These are phyloP conservation scores for Thumatha senex DNA, from an alignment of 2,888 invertebrate genomes.

Conservation along the genomic window DNA sequence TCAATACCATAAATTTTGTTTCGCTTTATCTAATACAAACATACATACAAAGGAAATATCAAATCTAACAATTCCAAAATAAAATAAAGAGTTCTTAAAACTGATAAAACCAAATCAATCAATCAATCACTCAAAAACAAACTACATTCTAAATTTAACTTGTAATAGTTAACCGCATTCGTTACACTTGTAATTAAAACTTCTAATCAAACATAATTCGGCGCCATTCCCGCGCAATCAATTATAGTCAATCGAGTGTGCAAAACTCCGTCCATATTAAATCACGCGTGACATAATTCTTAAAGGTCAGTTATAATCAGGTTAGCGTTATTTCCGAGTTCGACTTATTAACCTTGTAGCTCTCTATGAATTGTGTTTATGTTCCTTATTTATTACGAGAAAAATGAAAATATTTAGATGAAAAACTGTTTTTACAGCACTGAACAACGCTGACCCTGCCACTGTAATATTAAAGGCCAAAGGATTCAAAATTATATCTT, in stretches of 20 bases:
- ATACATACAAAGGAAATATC: no score
- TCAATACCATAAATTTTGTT: no score
- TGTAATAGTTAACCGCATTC: neutral
- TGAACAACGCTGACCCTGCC: no score
- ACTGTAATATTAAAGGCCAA: no score
- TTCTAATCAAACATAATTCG: slow-evolving; percentile 8
- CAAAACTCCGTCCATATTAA: slow-evolving; percentile 25
- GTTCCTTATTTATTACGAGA: neutral
- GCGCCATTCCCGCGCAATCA: slow-evolving; percentile 1
- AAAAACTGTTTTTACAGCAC: no score
- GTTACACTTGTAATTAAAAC: slow-evolving; percentile 4
- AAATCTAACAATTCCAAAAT: no score
- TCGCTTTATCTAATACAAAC: no score
- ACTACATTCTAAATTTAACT: neutral
- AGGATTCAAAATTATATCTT: no score
- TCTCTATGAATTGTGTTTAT: slow-evolving; percentile 13
- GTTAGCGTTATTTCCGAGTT: slow-evolving; percentile 10
- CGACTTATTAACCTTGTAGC: slow-evolving; percentile 26
- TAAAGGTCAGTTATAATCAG: slow-evolving; percentile 31
- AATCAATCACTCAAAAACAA: neutral
- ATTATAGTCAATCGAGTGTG: slow-evolving; percentile 29
- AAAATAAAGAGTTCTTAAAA: neutral
- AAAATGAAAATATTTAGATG: neutral
- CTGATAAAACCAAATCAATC: neutral
- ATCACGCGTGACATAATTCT: slow-evolving; percentile 23